Evolutionary conservation across 2,888 invertebrate species (phyloP), one percentile per base, ranked within the genome.

Genomic region (Dendrolimus pini): DNA sequence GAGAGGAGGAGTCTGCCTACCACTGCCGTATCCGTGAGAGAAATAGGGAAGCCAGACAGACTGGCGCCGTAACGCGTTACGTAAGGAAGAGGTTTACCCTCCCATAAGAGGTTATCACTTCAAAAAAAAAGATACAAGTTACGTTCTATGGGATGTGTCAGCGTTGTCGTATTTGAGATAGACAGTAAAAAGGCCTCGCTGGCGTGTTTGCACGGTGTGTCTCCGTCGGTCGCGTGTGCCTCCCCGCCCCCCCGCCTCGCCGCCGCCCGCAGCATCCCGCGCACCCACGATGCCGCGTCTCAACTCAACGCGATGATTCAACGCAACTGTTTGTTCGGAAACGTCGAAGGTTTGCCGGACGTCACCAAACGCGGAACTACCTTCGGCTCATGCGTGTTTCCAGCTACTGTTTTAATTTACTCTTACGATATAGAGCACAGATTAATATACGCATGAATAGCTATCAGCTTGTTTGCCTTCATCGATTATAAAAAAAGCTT

Each of bases 261-360:
- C 64, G 61, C 60, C 42, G 55, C 59, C 53, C 58, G 54, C 57
- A 41, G 59, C 60, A 7, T 60, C n/a, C 59, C 62, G 56, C 58
- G 59, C 57, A 54, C 60, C 65, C 60, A 66, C 65, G 57, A 63
- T 60, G 59, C 62, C 41, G 61, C 47, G 12, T 47, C 63, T 54
- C 59, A 58, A 59, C 60, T 59, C 60, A 54, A 53, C 30, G 42
- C 62, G 74, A 78, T 80, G 82, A 81, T 82, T 82, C 83, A 84
- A 83, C 83, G 82, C 83, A 84, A 83, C 83, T 76, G 72, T 82
- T 85, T 71, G 83, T 83, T 89, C 88, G 87, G 87, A 88, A 85
- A 87, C 79, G 79, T 79, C 75, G 89, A 89, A 89, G 89, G 89
- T 86, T 89, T 88, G 84, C 88, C 89, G 89, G 89, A 89, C 87